Percentiles rank a stretch among this genome's conserved stretches.
Conservation (phyloP, 2,113 vertebrate species). For the Sus scrofa region T2T-Sscrofa CM000819.6:10196501-10197000, state of each 20-base stretch:
- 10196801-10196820: not conserved
- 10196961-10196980: not conserved
- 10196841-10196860: not conserved
- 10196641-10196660: conserved; percentile 71
- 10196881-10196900: not conserved
- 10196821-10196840: conserved; percentile 62
- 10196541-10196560: conserved; percentile 57
- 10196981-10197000: not conserved
- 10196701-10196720: conserved; percentile 75
- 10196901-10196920: not conserved
- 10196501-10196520: conserved; percentile 83
- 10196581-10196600: conserved; percentile 79
- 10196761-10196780: conserved; percentile 52
- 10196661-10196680: conserved; percentile 69
- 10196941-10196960: not conserved
- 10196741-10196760: conserved; percentile 67
- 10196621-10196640: conserved; percentile 58
- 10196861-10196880: not conserved
- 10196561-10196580: conserved; percentile 81
- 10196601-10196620: not conserved
- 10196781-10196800: conserved; percentile 62
- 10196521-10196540: conserved; percentile 83
- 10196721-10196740: conserved; percentile 63
- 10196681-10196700: conserved; percentile 72
- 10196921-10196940: not conserved